Conservation (phyloP, 2,113 vertebrate genomes). For the Ictalurus punctatus region DNA sequence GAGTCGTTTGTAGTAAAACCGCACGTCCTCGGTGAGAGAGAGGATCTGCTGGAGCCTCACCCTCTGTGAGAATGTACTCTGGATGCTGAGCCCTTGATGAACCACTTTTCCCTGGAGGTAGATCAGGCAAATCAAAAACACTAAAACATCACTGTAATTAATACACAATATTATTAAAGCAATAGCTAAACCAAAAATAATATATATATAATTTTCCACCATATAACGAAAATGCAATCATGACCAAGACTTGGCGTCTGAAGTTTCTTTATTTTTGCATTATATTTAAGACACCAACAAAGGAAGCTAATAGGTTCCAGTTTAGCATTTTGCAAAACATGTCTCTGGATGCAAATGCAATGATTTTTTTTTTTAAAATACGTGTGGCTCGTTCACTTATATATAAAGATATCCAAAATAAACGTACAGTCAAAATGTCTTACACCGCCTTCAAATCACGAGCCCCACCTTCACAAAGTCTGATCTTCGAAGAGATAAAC, state of each 20-base stretch:
- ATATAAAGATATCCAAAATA: not conserved
- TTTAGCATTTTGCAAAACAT: not conserved
- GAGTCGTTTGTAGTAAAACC: conserved; percentile 92
- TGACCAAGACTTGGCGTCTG: not conserved
- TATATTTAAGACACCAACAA: not conserved
- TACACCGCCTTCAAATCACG: not conserved
- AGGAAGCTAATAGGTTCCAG: not conserved
- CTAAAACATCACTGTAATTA: not conserved
- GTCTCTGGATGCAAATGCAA: not conserved
- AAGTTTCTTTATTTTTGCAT: not conserved
- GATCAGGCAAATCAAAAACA: not conserved
- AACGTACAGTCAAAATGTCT: not conserved
- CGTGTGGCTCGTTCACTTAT: not conserved
- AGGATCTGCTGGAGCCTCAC: conserved; percentile 91
- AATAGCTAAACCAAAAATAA: not conserved
- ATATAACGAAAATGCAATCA: not conserved
- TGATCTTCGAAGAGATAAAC: not conserved
- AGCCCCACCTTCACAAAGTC: not conserved
- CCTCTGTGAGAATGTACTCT: conserved; percentile 96
- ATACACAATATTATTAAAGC: not conserved
- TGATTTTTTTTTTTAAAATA: not conserved
- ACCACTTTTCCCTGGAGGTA: conserved; percentile 87
- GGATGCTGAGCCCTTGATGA: conserved; percentile 91
- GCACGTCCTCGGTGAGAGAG: conserved; percentile 87
- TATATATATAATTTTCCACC: not conserved